Conservation (phyloP, 2,113 vertebrate genomes). For the Scomber japonicus region DNA sequence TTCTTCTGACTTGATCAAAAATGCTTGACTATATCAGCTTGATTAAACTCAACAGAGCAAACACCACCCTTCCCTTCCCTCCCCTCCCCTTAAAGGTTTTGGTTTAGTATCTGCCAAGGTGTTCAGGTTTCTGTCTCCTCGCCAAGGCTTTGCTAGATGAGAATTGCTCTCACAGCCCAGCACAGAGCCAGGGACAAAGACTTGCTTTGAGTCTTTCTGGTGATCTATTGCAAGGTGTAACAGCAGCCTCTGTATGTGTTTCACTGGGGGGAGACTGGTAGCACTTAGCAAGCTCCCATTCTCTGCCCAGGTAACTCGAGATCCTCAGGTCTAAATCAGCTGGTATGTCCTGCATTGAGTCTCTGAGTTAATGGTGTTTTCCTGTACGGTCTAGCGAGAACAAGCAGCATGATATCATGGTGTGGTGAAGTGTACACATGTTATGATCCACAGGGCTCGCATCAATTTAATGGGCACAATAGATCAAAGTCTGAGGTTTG, state of each 20-base stretch:
- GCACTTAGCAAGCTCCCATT: constrained; percentile 12
- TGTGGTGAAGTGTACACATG: constrained; percentile 42
- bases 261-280: background rate
- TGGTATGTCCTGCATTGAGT: constrained; percentile 8
- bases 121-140: constrained; percentile 41
- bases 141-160: constrained; percentile 34
- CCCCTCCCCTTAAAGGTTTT: too few species aligned
- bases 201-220: constrained; percentile 59
- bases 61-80: background rate
- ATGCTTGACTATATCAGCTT: background rate
- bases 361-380: constrained; percentile 43
- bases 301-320: constrained; percentile 55
- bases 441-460: constrained; percentile 42
- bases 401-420: constrained; percentile 17
- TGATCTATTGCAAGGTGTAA: constrained; percentile 68
- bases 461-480: constrained; percentile 37
- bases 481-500: constrained; percentile 47
- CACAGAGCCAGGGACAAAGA: constrained; percentile 58
- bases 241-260: constrained; percentile 48
- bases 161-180: constrained; percentile 45
- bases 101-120: constrained; percentile 48
- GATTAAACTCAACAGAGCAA: constrained; percentile 1
- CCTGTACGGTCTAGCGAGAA: background rate
- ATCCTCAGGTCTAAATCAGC: constrained; percentile 34
- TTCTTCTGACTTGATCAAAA: constrained; percentile 25